A percentile compares a stretch with the other conserved stretches of the same genome.
Conservation (phyloP, 2,113 vertebrate genomes). For the Catharus bicknelli region DNA sequence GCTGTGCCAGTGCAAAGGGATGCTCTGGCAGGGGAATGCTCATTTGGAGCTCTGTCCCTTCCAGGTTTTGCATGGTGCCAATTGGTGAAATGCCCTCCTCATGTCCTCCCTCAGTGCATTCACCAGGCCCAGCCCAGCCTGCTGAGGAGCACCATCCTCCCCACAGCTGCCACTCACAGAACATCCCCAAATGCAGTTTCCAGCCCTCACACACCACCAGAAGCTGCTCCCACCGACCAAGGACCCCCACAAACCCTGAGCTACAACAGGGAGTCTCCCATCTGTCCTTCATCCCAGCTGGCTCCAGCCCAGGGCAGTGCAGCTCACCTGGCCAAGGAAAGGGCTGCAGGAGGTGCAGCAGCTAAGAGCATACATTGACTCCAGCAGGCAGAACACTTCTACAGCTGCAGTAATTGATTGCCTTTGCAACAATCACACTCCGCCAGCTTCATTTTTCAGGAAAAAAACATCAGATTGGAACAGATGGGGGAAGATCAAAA, state of each 20-base stretch:
- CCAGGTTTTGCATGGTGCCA: background rate
- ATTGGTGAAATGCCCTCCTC: background rate
- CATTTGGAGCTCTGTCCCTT: background rate
- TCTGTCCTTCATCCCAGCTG: background rate
- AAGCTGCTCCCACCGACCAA: background rate
- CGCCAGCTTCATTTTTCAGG: constrained; percentile 19
- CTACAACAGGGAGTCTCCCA: background rate
- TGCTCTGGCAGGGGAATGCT: background rate
- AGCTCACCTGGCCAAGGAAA: background rate
- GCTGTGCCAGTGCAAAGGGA: background rate
- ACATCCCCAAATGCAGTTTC: background rate
- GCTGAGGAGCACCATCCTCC: rapidly evolving
- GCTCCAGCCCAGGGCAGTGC: background rate
- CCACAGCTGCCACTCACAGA: background rate
- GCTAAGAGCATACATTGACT: background rate
- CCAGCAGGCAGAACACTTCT: background rate
- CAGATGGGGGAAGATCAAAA: constrained; percentile 62
- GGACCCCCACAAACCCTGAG: background rate
- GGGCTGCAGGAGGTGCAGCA: background rate
- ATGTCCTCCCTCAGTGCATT: background rate
- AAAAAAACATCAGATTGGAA: background rate
- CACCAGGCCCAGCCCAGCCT: background rate
- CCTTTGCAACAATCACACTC: constrained; percentile 24
- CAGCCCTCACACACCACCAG: background rate
- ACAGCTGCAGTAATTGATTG: constrained; percentile 38